Evolutionary conservation across 2,888 invertebrate genomes (phyloP).

Genomic region (Mayetiola destructor): DNA sequence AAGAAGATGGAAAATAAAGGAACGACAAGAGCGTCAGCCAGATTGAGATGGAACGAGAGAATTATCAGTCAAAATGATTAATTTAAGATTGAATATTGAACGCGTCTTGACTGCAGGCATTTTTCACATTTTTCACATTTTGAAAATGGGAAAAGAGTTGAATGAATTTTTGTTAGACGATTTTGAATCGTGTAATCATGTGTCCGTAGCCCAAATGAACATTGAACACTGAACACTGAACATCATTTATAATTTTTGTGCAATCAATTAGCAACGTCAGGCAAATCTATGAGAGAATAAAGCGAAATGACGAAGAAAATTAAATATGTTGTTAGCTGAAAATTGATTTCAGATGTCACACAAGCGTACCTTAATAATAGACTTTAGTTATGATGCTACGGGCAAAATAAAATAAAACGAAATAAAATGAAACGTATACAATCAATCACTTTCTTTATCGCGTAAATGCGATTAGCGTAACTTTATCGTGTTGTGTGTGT

Average conservation of each 20-base stretch:
- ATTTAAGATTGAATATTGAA: neutral
- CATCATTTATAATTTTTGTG: constrained; percentile 6
- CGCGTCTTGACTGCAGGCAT: neutral
- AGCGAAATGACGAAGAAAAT: neutral
- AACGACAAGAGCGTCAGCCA: too few species aligned
- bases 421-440: neutral
- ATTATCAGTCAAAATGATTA: too few species aligned
- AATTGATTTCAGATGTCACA: neutral
- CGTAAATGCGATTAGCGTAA: neutral
- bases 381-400: neutral
- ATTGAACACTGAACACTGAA: too few species aligned
- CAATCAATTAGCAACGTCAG: neutral
- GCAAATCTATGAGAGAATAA: neutral
- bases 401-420: too few species aligned
- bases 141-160: too few species aligned
- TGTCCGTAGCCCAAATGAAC: too few species aligned
- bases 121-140: too few species aligned
- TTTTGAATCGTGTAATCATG: too few species aligned
- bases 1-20: too few species aligned
- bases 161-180: too few species aligned
- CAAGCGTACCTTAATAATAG: neutral
- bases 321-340: neutral
- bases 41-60: too few species aligned
- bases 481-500: too few species aligned
- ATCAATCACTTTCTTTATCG: constrained; percentile 12